Evolutionary conservation across 2,113 vertebrate genomes (phyloP), one percentile per base, ranked within the genome.

Genomic region (Litocranius walleri): DNA sequence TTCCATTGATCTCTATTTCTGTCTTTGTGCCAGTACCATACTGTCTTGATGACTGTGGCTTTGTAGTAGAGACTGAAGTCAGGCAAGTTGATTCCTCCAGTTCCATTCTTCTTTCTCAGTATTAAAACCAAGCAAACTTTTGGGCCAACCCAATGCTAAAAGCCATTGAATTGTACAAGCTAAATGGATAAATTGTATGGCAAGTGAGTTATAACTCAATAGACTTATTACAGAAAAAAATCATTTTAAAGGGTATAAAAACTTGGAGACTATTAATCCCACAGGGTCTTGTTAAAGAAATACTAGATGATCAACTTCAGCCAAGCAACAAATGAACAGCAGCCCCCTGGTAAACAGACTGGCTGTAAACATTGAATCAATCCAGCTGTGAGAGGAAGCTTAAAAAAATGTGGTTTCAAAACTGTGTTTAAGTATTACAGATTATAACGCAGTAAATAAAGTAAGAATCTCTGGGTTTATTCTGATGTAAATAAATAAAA

Each of bases 241-340:
- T 17, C 6, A 86, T 87, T 94, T 87, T 88, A 64, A 96, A 95
- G 88, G 40, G 23, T 25, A 5, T 88, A 82, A 62, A 90, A 95
- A 96, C 52, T 80, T 80, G 90, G 56, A 97, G 78, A 91, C 71
- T 83, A 77, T 52, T 97, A 98, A 95, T 96, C 91, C 97, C 96
- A 94, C 10, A 61, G 67, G 71, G 7, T 87, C 89, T 97, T 96
- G 90, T 98, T 98, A 96, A 97, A 87, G 89, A 97, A 95, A 97
- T 71, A 89, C 91, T 89, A 67, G 91, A 97, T 94, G 91, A 96
- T 91, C 91, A 96, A 95, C 93, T 43, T 95, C 91, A 96, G 64
- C 83, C 89, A 97, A 89, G 86, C 95, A 90, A 94, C 88, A 98
- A 98, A 95, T 93, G 82, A 82, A 93, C 80, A 67, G 91, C 59